Evolutionary conservation across 2,797 vertebrate genomes (phyloP).

Genomic region (Aplochiton taeniatus): DNA sequence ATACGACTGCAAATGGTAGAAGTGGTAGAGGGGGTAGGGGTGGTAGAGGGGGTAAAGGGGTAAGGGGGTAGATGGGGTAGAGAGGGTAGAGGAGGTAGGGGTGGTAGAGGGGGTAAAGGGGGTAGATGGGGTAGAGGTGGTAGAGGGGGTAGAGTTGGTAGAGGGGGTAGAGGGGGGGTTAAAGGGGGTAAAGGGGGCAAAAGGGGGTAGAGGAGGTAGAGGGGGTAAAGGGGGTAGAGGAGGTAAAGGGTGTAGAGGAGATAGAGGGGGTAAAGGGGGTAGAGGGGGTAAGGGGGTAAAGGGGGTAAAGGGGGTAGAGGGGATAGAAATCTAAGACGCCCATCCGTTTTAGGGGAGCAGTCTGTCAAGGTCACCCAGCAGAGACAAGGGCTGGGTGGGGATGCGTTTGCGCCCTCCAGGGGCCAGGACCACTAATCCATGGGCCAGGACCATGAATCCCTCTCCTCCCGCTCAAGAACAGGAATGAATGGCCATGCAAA

Average conservation of each 20-base stretch:
- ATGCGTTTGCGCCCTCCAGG: background rate
- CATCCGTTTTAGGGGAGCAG: no score
- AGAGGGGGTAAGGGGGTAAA: no score
- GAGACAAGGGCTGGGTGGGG: background rate
- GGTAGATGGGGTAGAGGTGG: background rate
- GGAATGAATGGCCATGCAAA: constrained; percentile 68
- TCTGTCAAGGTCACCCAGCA: no score
- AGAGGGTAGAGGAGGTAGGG: constrained; percentile 10
- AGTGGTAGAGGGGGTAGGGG: constrained; percentile 19
- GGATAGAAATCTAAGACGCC: no score
- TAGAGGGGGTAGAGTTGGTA: background rate
- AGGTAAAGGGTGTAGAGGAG: no score
- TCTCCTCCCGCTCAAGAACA: constrained; percentile 59
- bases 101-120: constrained; percentile 5
- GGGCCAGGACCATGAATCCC: constrained; percentile 62
- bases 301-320: constrained; percentile 15
- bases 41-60: background rate
- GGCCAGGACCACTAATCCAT: constrained; percentile 49
- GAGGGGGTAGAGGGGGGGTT: constrained; percentile 3
- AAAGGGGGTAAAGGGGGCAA: no score
- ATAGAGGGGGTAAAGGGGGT: constrained; percentile 14
- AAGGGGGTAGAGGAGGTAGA: no score
- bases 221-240: constrained; percentile 15
- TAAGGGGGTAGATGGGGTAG: constrained; percentile 7
- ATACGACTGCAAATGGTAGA: constrained; percentile 37